Conservation (phyloP, 1,140 invertebrate species). For the Apis florea region DNA sequence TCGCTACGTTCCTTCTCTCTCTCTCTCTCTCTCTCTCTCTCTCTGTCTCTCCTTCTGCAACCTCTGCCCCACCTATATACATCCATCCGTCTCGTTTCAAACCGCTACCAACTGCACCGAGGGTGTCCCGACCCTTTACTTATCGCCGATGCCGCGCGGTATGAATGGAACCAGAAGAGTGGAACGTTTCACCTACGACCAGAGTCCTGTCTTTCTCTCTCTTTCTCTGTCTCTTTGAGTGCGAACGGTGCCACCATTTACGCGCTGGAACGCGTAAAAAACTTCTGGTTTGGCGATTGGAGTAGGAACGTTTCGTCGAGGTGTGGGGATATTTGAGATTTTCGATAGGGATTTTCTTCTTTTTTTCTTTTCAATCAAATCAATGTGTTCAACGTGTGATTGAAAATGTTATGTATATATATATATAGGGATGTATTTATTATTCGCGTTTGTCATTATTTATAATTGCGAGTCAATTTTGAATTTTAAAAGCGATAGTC, state of each 20-base stretch:
- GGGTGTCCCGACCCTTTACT: slow-evolving; percentile 63
- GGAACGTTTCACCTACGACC: slow-evolving; percentile 27
- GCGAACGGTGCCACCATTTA: background rate
- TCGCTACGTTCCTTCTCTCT: slow-evolving; percentile 53
- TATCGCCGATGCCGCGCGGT: slow-evolving; percentile 38
- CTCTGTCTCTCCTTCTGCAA: slow-evolving; percentile 6
- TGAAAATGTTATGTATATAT: no score
- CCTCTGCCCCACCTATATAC: no score
- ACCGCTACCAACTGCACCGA: slow-evolving; percentile 53
- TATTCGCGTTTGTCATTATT: no score
- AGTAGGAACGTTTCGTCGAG: no score
- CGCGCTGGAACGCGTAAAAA: background rate
- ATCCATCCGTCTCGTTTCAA: slow-evolving; percentile 54
- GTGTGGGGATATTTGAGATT: no score
- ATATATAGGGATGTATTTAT: no score
- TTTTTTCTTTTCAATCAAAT: no score
- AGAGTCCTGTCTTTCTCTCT: background rate
- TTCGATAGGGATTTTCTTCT: no score
- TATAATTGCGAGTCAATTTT: no score
- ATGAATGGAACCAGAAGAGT: slow-evolving; percentile 38
- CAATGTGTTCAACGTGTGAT: no score
- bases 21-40: slow-evolving; percentile 15
- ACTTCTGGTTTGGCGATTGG: background rate
- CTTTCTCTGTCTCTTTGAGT: no score
- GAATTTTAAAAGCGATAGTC: no score